Evolutionary conservation across 2,888 invertebrate genomes (phyloP), one percentile per base, ranked within the genome.

Genomic region (Ectobius pallidus): DNA sequence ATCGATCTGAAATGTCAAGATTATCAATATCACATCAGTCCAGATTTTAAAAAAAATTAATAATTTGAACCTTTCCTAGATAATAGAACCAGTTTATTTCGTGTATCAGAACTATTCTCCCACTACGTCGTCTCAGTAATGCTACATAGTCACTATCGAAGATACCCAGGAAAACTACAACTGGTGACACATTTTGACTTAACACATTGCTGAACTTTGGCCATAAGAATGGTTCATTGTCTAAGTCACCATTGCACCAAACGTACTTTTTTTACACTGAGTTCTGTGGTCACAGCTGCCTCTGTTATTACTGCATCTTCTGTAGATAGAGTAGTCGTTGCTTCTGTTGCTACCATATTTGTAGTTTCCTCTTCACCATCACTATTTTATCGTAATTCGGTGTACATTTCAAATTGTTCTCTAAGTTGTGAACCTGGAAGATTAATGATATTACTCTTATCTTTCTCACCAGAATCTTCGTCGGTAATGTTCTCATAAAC

Each of bases 1-100:
- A 79, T 72, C 77, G 78, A 71, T 80, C 79, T 49, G 74, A 55
- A 34, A 25, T 34, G 30, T 70, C 18, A 20, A 80, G 58, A 69
- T 75, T 76, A 70, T 75, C 74, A 76, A 80, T 79, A 46, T 80
- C 78, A 25, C 69, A 73, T 22, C 76, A 75, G 76, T 81, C 80
- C 61, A 81, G 73, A 75, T 78, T 78, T 32, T 73, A 76, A 74
- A 80, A 75, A n/a, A n/a, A n/a, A n/a, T n/a, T 25, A 79, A 74
- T 71, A 76, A 77, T 72, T 78, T 75, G 75, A 80, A 80, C 67
- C 77, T 68, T 80, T 76, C 75, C 80, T 73, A 11, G 77, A 76
- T 74, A 80, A 79, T 49, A 75, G 73, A 20, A 80, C 78, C 46
- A 77, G 63, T 67, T 68, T 75, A 77, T 79, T 78, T 72, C 76